Base-by-base conservation (phyloP, 2,888 invertebrate genomes). In the Lamproptera curius region DNA sequence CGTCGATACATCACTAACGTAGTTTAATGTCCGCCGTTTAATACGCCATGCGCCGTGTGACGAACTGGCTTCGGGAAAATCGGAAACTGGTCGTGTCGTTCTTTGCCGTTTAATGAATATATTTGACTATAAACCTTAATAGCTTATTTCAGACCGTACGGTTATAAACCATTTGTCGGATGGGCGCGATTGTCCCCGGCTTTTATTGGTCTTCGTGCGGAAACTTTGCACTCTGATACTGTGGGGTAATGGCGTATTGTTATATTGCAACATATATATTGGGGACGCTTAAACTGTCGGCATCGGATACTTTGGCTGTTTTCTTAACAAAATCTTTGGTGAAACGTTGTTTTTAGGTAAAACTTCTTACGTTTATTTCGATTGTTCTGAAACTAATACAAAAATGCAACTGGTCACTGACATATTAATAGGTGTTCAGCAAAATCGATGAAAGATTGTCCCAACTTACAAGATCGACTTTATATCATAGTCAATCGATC, bases 21-120 rank as follows among this genome's bases (percentile, higher is more conserved):
- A 15, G 52, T 59, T 59, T 61, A 59, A 61, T 56, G 59, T 56
- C 50, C 56, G 50, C 37, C 59, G 49, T 57, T 62, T 61, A 58
- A 58, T 61, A 55, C 55, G 53, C 51, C 46, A 47, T 39, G 41
- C 46, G 51, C 46, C 47, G 49, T 58, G 60, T 62, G 61, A 58
- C 61, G 58, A 61, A 61, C 54, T 46, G 53, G 40, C 53, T 56
- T 56, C 54, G 42, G 45, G 62, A 58, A 62, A 62, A 57, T 60
- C 57, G 42, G 55, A 53, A 55, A 58, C 56, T 54, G 23, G 46
- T 46, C 48, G 28, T n/a, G 43, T 43, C 28, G 40, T 28, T 42
- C 42, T 14, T 9, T 34, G 42, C 39, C 33, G 33, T 48, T 48
- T 48, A 48, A 48, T 48, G 42, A 48, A 48, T 48, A 48, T 48